Conservation (phyloP, 2,797 vertebrate genomes). For the Lateolabrax maculatus region DNA sequence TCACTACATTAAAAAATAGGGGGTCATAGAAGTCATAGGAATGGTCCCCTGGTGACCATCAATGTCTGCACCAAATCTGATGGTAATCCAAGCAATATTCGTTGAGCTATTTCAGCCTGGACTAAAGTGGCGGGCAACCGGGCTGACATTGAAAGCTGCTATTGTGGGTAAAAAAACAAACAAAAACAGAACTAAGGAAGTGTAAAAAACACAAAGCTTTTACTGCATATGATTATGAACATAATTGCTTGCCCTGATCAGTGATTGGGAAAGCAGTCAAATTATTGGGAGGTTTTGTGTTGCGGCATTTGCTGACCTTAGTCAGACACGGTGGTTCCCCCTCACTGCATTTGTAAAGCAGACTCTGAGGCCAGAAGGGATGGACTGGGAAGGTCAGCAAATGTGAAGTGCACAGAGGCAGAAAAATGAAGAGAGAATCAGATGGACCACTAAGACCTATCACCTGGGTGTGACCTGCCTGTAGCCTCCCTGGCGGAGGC, state of each 20-base stretch:
- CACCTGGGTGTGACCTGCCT: constrained; percentile 65
- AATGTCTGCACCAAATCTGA: background rate
- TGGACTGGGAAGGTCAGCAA: constrained; percentile 74
- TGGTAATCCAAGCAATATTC: background rate
- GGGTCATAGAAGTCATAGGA: background rate
- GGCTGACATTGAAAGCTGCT: background rate
- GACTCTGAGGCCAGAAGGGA: constrained; percentile 56
- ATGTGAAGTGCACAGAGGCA: constrained; percentile 73
- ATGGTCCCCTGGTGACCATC: background rate
- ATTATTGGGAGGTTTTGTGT: constrained; percentile 24
- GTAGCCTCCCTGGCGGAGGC: constrained; percentile 41
- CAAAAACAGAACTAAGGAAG: background rate
- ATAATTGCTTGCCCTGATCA: background rate
- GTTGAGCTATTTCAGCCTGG: background rate
- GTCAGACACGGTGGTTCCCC: constrained; percentile 25
- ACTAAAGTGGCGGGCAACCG: fast-evolving
- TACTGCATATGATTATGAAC: constrained; percentile 1
- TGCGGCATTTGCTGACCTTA: constrained; percentile 39
- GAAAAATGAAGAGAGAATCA: constrained; percentile 75
- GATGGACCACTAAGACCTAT: constrained; percentile 60
- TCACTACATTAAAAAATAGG: background rate
- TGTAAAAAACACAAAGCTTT: background rate
- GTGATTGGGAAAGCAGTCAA: constrained; percentile 30
- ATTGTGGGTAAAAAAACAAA: background rate
- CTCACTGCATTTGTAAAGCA: constrained; percentile 44